Evolutionary conservation across 2,797 vertebrate species (phyloP), one percentile per base, ranked within the genome.

Genomic region (Lacerta agilis): DNA sequence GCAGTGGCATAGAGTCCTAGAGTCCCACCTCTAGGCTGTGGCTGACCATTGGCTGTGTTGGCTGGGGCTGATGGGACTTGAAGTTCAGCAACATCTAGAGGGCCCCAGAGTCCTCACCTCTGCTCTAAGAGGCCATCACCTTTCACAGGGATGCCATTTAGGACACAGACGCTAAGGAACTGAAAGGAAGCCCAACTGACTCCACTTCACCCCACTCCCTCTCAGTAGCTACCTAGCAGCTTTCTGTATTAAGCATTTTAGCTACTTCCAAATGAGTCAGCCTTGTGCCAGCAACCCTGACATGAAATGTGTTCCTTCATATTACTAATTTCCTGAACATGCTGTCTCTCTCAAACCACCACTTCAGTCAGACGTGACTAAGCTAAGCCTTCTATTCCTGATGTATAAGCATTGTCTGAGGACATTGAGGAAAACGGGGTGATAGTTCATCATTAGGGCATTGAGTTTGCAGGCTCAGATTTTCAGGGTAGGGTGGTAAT

Each of bases 251-350:
- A 49, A 38, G 38, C 73, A 81, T 77, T 87, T 78, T 86, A 58
- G 38, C 23, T 4, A 43, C 4, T 66, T 8, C 45, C 82, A 15
- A 82, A n/a, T 86, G 33, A 78, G 13, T 45, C 64, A 58, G 20
- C n/a, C 66, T 82, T 49, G n/a, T 67, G 1, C 45, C 71, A 38
- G 36, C 41, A 76, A 78, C 69, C 64, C 77, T 66, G 33, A 81
- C 20, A 23, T 61, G 61, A 82, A 82, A 82, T 71, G 61, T 27
- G 61, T 27, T 64, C n/a, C 77, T 82, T 78, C 49, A 61, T 49
- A 6, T 64, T 72, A 49, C 38, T 83, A 38, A 89, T 87, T 83
- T 79, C 66, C 41, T 79, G 66, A 76, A 10, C 38, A 10, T 82
- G 23, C n/a, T 18, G 27, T n/a, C 23, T 23, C 29, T 1, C 7